Evolutionary conservation across 2,888 invertebrate genomes (phyloP), one percentile per base, ranked within the genome.

Genomic region (Eledone cirrhosa): DNA sequence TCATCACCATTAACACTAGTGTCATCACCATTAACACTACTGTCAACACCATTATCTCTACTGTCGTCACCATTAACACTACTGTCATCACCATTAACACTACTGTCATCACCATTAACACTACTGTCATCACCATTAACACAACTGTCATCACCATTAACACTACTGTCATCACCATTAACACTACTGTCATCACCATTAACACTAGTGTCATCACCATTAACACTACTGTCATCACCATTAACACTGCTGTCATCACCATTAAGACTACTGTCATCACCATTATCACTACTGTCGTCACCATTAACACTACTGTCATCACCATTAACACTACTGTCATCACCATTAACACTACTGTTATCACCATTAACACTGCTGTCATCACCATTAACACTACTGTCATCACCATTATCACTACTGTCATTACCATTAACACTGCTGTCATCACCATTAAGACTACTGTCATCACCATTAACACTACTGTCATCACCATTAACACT

Each of bases 311-410:
- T 24, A 16, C 16, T 69, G 27, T 69, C 72, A 69, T 69, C 72
- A 69, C 24, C 72, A 69, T n/a, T 24, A 16, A 16, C 27, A 69
- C 24, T 24, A 24, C 24, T 16, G 24, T 69, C 72, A 69, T 69
- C 72, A 69, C 41, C 76, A 41, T 76, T 47, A 41, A n/a, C n/a
- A n/a, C n/a, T n/a, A n/a, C n/a, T n/a, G n/a, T n/a, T n/a, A n/a
- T n/a, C n/a, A n/a, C n/a, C n/a, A n/a, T n/a, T n/a, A n/a, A n/a
- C n/a, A n/a, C n/a, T n/a, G n/a, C n/a, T n/a, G n/a, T n/a, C n/a
- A 63, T 83, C 83, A n/a, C 75, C 78, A 27, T 80, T 80, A 59
- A 19, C 59, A 59, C n/a, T n/a, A n/a, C 81, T 81, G 27, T 85
- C 85, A 59, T 27, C 53, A 47, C 53, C 77, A 8, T 29, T 24